These are phyloP conservation scores for Neodontobutis hainanensis DNA, from an alignment of 2,113 vertebrate species.

Conservation along the genomic window DNA sequence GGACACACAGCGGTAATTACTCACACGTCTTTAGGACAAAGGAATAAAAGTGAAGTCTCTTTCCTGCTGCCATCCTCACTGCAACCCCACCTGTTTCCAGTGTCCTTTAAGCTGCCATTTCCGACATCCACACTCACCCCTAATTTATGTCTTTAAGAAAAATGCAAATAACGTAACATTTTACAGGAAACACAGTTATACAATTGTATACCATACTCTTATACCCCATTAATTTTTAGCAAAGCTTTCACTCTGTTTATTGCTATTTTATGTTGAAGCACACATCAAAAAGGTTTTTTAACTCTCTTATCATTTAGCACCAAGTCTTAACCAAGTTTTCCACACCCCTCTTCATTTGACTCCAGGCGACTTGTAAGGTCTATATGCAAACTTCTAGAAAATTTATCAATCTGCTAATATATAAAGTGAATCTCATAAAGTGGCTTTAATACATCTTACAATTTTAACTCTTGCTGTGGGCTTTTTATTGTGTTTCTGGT, in stretches of 20 bases:
- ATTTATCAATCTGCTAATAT: neutral
- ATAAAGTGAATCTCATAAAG: slow-evolving; percentile 1
- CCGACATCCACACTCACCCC: too few species aligned
- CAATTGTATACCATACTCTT: too few species aligned
- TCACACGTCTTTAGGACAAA: slow-evolving; percentile 37
- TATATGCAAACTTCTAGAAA: neutral
- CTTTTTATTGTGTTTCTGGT: neutral
- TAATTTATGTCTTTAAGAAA: too few species aligned
- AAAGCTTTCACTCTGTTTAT: too few species aligned
- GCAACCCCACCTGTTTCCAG: slow-evolving; percentile 18
- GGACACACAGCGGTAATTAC: slow-evolving; percentile 40
- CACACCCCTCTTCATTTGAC: neutral
- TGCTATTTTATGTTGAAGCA: too few species aligned
- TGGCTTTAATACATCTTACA: slow-evolving; percentile 4
- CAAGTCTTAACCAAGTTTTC: neutral
- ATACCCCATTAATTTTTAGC: too few species aligned
- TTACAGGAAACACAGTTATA: too few species aligned
- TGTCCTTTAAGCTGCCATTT: too few species aligned
- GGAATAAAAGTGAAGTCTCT: slow-evolving; percentile 55
- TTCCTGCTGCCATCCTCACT: neutral
- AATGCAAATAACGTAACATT: too few species aligned
- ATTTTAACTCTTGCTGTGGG: neutral
- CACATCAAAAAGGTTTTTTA: too few species aligned
- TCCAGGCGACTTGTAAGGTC: neutral
- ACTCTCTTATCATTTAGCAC: too few species aligned